These are phyloP conservation scores for Todus mexicanus DNA, from an alignment of 2,797 vertebrate species.

Conservation along the genomic window DNA sequence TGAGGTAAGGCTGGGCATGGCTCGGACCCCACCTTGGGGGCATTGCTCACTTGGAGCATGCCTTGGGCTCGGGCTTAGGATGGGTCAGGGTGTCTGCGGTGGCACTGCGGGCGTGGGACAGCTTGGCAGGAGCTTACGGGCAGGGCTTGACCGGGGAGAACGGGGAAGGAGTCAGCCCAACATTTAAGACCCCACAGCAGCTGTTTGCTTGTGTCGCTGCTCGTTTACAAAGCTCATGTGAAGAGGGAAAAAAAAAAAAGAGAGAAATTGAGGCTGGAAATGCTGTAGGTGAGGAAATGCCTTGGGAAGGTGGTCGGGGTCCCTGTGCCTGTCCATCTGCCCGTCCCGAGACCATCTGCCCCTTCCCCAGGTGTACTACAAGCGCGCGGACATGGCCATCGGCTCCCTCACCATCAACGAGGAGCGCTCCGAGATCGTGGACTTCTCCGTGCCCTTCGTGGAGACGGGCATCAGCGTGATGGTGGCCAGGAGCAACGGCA, in stretches of 20 bases:
- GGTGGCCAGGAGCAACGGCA: conserved; percentile 97
- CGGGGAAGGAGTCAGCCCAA: fast-evolving
- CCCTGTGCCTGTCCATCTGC: background rate
- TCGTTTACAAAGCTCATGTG: background rate
- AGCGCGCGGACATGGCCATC: conserved; percentile 96
- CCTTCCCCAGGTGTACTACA: conserved; percentile 87
- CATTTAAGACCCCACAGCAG: too few relatives aligned
- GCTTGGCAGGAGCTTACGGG: background rate
- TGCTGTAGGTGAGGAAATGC: background rate
- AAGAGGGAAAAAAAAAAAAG: background rate
- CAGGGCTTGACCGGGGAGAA: background rate
- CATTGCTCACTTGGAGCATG: background rate
- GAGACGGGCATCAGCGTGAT: conserved; percentile 98
- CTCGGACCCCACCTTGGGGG: fast-evolving
- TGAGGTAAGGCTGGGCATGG: conserved; percentile 82
- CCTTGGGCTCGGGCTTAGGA: background rate
- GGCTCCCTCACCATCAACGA: conserved; percentile 98
- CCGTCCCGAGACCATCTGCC: background rate
- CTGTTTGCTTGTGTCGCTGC: background rate
- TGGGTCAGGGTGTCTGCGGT: background rate
- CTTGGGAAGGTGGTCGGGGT: background rate
- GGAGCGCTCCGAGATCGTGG: conserved; percentile 95
- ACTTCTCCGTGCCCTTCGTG: conserved; percentile 97
- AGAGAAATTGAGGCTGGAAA: background rate
- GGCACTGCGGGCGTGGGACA: background rate